Conservation (phyloP, 2,888 invertebrate genomes). For the Celastrina argiolus region DNA sequence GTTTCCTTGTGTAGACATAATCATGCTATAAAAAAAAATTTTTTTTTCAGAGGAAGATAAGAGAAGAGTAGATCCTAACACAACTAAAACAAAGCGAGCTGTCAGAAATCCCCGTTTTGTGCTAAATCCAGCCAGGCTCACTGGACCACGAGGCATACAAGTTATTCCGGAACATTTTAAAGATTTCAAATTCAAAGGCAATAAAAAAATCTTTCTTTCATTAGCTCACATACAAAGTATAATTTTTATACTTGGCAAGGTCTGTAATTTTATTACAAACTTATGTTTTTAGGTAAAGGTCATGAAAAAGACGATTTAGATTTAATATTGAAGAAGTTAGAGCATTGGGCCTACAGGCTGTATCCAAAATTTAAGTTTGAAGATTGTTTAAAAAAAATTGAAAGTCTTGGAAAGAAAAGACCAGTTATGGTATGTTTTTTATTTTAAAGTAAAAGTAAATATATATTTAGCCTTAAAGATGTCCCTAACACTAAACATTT, state of each 20-base stretch:
- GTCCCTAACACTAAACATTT: background rate
- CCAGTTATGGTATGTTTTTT: conserved; percentile 81
- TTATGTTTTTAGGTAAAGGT: conserved; percentile 77
- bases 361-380: conserved; percentile 94
- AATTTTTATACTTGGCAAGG: conserved; percentile 7
- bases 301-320: conserved; percentile 90
- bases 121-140: conserved; percentile 83
- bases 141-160: conserved; percentile 88
- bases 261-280: background rate
- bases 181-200: conserved; percentile 87
- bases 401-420: conserved; percentile 86
- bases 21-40: background rate
- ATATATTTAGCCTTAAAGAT: background rate
- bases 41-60: conserved; percentile 63
- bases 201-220: too few relatives aligned
- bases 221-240: too few relatives aligned
- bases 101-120: conserved; percentile 82
- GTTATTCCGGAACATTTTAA: conserved; percentile 87
- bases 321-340: conserved; percentile 86
- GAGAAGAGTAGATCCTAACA: conserved; percentile 56
- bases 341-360: conserved; percentile 96
- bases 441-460: conserved; percentile 6
- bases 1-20: too few relatives aligned
- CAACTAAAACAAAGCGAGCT: conserved; percentile 72
- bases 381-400: conserved; percentile 88